A percentile compares a stretch with the other conserved stretches of the same genome.
Evolutionary conservation across 2,113 vertebrate genomes (phyloP).

Genomic region (Scalopus aquaticus): DNA sequence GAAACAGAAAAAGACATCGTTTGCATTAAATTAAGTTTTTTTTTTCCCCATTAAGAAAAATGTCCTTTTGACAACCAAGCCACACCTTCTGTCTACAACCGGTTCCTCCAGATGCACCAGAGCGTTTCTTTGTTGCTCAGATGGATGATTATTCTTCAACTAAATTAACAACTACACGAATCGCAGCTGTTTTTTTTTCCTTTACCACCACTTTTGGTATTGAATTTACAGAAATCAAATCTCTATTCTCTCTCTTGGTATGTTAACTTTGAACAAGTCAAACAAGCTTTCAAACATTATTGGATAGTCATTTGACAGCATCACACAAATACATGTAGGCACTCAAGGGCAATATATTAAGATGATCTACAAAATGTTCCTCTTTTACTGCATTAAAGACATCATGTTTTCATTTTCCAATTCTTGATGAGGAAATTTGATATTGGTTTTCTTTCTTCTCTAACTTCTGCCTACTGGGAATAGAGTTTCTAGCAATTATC

Average conservation of each 20-base stretch:
- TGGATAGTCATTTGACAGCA: not conserved
- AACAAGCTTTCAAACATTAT: slow-evolving; percentile 30
- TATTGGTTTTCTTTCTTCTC: slow-evolving; percentile 53
- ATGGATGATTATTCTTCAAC: slow-evolving; percentile 32
- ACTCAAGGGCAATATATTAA: not conserved
- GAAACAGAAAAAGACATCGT: not conserved
- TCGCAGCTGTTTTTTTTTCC: slow-evolving; percentile 44
- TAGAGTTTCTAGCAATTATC: slow-evolving; percentile 53
- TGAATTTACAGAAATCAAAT: slow-evolving; percentile 50
- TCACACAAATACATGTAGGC: not conserved
- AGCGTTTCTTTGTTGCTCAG: slow-evolving; percentile 33
- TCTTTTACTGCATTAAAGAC: slow-evolving; percentile 36
- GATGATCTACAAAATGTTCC: slow-evolving; percentile 10
- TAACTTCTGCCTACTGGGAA: slow-evolving; percentile 19
- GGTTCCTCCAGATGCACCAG: slow-evolving; percentile 5
- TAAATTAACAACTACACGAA: slow-evolving; percentile 52
- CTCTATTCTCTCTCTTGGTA: slow-evolving; percentile 43
- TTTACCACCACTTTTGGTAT: slow-evolving; percentile 20
- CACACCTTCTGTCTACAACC: not conserved
- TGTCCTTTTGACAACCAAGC: slow-evolving; percentile 31
- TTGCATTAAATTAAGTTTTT: slow-evolving; percentile 25
- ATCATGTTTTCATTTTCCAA: slow-evolving; percentile 50
- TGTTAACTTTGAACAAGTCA: slow-evolving; percentile 57
- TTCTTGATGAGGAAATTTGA: slow-evolving; percentile 52
- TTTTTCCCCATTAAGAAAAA: not conserved